Conservation (phyloP, 2,113 vertebrate species). For the Saguinus imperator region DNA sequence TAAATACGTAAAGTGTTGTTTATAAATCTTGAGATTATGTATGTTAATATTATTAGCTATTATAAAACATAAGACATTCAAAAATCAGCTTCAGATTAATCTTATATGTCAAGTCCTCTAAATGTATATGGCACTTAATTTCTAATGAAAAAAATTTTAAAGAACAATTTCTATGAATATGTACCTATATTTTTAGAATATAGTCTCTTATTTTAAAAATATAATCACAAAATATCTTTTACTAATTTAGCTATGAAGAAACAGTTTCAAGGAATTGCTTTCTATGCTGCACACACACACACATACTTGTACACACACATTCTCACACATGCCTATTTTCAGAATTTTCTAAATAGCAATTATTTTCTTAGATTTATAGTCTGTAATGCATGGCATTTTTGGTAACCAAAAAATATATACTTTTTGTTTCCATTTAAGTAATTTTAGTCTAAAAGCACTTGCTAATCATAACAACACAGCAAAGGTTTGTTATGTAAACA, state of each 20-base stretch:
- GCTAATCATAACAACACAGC: slow-evolving; percentile 71
- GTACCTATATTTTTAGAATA: not conserved
- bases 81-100: slow-evolving; percentile 8
- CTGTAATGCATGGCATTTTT: slow-evolving; percentile 7
- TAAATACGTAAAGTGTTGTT: slow-evolving; percentile 14
- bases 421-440: slow-evolving; percentile 66
- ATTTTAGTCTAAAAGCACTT: slow-evolving; percentile 73
- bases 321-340: not conserved
- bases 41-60: slow-evolving; percentile 53
- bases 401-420: not conserved
- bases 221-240: not conserved
- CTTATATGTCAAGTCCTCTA: not conserved
- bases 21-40: slow-evolving; percentile 29
- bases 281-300: not conserved
- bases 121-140: not conserved
- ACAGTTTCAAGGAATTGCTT: slow-evolving; percentile 31
- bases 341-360: slow-evolving; percentile 49
- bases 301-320: not conserved
- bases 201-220: slow-evolving; percentile 29
- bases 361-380: slow-evolving; percentile 36
- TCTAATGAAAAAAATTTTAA: not conserved
- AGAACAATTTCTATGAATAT: not conserved
- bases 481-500: slow-evolving; percentile 74
- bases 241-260: slow-evolving; percentile 34
- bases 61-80: not conserved